A percentile compares a stretch with the other conserved stretches of the same genome.
phyloP scores from a whole-genome alignment of 1,140 invertebrate genomes.

The Pinna nobilis region DNA sequence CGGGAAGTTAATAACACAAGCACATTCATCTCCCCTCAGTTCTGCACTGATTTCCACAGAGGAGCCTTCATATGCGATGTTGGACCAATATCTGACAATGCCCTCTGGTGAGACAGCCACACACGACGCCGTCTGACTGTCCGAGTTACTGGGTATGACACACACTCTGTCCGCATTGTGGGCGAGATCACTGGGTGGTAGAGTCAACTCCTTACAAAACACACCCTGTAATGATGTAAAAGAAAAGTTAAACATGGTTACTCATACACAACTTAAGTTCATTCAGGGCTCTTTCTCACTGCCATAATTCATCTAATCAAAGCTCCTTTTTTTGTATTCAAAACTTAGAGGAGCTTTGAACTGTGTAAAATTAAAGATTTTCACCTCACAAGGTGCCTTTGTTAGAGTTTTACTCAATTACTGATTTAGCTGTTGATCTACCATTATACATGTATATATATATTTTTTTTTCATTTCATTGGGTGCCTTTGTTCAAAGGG shows the following conservation, averaged over 20 bases:
- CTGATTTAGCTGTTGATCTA: too few relatives aligned
- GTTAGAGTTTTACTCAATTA: too few relatives aligned
- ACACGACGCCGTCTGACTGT: slow-evolving; percentile 83
- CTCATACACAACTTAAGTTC: background rate
- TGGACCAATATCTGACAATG: slow-evolving; percentile 92
- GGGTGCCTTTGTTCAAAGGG: too few relatives aligned
- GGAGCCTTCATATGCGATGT: slow-evolving; percentile 89
- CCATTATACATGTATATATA: too few relatives aligned
- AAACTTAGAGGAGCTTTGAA: too few relatives aligned
- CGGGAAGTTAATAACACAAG: slow-evolving; percentile 63
- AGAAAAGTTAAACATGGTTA: slow-evolving; percentile 10
- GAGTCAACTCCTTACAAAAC: slow-evolving; percentile 85
- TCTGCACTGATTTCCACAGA: slow-evolving; percentile 90
- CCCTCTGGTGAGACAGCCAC: slow-evolving; percentile 96
- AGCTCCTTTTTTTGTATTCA: too few relatives aligned
- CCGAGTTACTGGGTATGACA: slow-evolving; percentile 81
- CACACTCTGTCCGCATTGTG: slow-evolving; percentile 92
- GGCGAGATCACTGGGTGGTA: slow-evolving; percentile 93
- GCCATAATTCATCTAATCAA: too few relatives aligned
- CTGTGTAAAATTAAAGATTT: too few relatives aligned
- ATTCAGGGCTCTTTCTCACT: background rate
- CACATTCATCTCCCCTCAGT: slow-evolving; percentile 85
- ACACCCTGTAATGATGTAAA: slow-evolving; percentile 72
- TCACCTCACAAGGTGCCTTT: too few relatives aligned
- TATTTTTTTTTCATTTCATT: too few relatives aligned